These are phyloP conservation scores for Acrobasis repandana DNA, from an alignment of 2,888 invertebrate genomes.

Conservation along the genomic window DNA sequence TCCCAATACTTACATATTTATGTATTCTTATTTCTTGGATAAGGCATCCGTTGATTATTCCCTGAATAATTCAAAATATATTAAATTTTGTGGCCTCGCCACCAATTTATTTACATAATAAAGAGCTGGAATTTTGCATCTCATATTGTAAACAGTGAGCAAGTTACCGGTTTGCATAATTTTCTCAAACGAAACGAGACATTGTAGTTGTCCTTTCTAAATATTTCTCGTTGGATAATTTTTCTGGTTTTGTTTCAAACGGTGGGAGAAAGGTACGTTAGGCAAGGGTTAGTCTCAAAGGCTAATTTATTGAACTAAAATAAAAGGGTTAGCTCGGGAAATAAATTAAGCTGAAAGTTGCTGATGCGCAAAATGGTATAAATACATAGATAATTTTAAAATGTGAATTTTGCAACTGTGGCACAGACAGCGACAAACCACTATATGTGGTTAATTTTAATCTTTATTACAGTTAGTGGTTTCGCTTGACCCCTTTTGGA, in stretches of 20 bases:
- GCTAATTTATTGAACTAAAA: background rate
- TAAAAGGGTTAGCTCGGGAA: background rate
- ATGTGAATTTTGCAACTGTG: background rate
- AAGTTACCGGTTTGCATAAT: constrained; percentile 45
- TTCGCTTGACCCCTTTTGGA: background rate
- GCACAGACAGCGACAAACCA: background rate
- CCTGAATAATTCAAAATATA: constrained; percentile 55
- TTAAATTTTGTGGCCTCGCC: constrained; percentile 48
- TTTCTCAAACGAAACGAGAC: constrained; percentile 38
- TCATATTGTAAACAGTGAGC: constrained; percentile 44
- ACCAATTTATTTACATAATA: constrained; percentile 55
- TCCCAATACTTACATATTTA: constrained; percentile 35
- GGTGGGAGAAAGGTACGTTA: constrained; percentile 20
- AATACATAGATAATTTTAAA: background rate
- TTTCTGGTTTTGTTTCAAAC: constrained; percentile 12
- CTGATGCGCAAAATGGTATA: background rate
- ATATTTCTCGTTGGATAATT: constrained; percentile 35
- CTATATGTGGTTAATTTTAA: background rate
- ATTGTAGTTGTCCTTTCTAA: constrained; percentile 39
- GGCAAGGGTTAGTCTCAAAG: constrained; percentile 23
- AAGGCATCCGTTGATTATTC: constrained; percentile 45
- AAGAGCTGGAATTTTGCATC: constrained; percentile 46
- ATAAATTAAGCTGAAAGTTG: background rate
- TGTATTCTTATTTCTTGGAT: constrained; percentile 38
- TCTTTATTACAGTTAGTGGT: background rate